phyloP scores from a whole-genome alignment of 2,888 invertebrate species.

The Caradrina kadenii region DNA sequence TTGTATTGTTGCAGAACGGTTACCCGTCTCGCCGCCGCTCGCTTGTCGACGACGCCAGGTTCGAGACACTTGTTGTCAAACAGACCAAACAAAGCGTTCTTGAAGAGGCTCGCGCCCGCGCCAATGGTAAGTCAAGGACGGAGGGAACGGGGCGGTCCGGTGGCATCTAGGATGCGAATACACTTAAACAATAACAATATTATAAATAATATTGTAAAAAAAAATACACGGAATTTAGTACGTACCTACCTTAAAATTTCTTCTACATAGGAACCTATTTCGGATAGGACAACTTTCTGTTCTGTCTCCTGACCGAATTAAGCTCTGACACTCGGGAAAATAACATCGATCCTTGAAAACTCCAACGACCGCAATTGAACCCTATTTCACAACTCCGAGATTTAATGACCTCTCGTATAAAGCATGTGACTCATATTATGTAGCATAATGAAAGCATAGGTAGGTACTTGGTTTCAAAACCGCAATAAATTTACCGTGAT shows the following conservation, averaged over 20 bases:
- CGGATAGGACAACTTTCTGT: too few relatives aligned
- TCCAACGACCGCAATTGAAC: slow-evolving; percentile 27
- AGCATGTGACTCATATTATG: slow-evolving; percentile 8
- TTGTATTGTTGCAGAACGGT: slow-evolving; percentile 95
- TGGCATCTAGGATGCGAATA: not conserved
- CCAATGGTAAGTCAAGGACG: slow-evolving; percentile 93
- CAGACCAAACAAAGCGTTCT: slow-evolving; percentile 98
- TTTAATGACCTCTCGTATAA: slow-evolving; percentile 17
- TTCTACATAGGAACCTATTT: too few relatives aligned
- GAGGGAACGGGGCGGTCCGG: too few relatives aligned
- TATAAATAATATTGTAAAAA: not conserved
- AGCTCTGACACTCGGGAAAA: not conserved
- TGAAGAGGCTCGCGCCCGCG: slow-evolving; percentile 96
- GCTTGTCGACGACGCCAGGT: slow-evolving; percentile 99
- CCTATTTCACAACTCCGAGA: slow-evolving; percentile 14
- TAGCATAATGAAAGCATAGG: slow-evolving; percentile 14
- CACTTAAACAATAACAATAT: not conserved
- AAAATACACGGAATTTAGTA: too few relatives aligned
- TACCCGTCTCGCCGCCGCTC: slow-evolving; percentile 98
- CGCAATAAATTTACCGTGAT: slow-evolving; percentile 30
- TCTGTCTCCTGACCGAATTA: too few relatives aligned
- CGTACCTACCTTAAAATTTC: too few relatives aligned
- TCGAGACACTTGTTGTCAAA: slow-evolving; percentile 98
- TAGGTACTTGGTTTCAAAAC: slow-evolving; percentile 17
- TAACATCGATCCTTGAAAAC: slow-evolving; percentile 10